Percentiles rank a stretch among this genome's conserved stretches.
Evolutionary conservation across 2,888 invertebrate species (phyloP).

Genomic region (Ormyrus thymus): DNA sequence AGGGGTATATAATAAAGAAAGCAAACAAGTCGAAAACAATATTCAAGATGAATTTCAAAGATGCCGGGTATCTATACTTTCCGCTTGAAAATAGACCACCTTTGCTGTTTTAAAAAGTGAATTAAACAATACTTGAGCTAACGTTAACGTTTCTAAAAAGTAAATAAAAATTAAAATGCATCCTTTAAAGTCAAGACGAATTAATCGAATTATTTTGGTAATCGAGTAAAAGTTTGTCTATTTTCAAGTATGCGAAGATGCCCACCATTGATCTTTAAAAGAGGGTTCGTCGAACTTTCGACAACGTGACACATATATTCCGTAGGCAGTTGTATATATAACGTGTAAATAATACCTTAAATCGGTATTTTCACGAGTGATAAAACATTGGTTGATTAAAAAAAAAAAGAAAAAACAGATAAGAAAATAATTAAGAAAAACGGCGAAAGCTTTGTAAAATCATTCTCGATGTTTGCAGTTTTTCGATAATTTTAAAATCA

Average conservation of each 20-base stretch:
- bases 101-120: not conserved
- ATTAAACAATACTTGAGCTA: not conserved
- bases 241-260: constrained; percentile 12
- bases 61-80: constrained; percentile 1
- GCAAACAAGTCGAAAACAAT: constrained; percentile 8
- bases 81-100: constrained; percentile 16
- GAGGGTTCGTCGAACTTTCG: constrained; percentile 20
- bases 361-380: constrained; percentile 30
- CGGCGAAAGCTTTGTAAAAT: not conserved
- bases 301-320: constrained; percentile 17
- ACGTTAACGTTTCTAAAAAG: constrained; percentile 6
- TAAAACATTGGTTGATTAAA: not conserved
- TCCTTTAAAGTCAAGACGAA: not conserved
- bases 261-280: not conserved
- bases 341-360: constrained; percentile 50
- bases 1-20: not conserved
- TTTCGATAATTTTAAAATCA: not conserved
- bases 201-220: too few species aligned
- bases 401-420: not conserved
- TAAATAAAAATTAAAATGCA: not conserved
- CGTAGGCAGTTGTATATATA: constrained; percentile 51
- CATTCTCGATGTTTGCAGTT: constrained; percentile 4
- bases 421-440: not conserved
- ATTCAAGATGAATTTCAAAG: not conserved
- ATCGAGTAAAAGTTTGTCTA: constrained; percentile 4